A percentile compares a stretch with the other conserved stretches of the same genome.
Evolutionary conservation across 1,140 invertebrate genomes (phyloP).

Genomic region (Zaprionus inermis): DNA sequence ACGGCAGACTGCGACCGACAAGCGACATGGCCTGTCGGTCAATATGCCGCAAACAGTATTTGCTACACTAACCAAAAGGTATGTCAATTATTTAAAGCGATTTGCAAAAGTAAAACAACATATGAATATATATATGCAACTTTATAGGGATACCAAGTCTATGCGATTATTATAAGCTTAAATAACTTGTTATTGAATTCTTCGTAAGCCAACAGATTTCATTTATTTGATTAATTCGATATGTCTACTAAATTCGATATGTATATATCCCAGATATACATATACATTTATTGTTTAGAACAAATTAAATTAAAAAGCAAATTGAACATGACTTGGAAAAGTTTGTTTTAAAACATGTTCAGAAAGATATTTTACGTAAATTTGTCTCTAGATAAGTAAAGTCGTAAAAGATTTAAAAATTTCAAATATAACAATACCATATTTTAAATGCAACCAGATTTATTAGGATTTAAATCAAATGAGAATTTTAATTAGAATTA

Average conservation of each 20-base stretch:
- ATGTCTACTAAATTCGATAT: background rate
- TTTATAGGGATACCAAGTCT: background rate
- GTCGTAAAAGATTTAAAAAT: background rate
- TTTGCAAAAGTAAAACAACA: background rate
- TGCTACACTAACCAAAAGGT: background rate
- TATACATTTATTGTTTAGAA: background rate
- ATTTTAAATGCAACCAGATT: background rate
- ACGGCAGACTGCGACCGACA: slow-evolving; percentile 7
- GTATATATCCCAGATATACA: background rate
- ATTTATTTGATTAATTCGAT: background rate
- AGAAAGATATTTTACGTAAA: background rate
- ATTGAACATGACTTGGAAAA: background rate
- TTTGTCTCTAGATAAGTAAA: background rate
- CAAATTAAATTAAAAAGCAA: background rate
- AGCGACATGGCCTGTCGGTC: slow-evolving; percentile 52
- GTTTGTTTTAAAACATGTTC: background rate
- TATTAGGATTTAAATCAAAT: slow-evolving; percentile 4
- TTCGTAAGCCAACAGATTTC: background rate
- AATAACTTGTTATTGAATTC: background rate
- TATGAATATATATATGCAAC: too few relatives aligned
- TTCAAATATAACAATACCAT: background rate
- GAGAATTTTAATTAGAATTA: background rate
- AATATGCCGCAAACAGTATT: slow-evolving; percentile 55
- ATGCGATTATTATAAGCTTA: background rate
- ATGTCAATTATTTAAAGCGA: background rate